phyloP scores from a whole-genome alignment of 2,113 vertebrate species.

The Polypterus senegalus region DNA sequence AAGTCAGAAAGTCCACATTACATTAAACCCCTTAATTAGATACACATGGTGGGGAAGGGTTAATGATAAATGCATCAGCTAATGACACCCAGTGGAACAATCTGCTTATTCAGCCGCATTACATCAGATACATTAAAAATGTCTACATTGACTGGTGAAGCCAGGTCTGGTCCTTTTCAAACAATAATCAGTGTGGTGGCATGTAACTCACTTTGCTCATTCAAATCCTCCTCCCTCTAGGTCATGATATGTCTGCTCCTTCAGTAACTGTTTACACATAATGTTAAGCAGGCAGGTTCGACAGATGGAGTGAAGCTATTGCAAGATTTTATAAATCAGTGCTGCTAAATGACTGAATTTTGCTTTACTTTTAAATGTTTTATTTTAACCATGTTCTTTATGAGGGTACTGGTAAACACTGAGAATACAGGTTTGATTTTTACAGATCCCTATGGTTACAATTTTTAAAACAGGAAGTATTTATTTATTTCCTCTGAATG shows the following conservation, averaged over 20 bases:
- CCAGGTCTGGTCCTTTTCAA: slow-evolving; percentile 55
- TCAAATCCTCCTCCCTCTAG: slow-evolving; percentile 19
- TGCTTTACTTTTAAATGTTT: too few relatives aligned
- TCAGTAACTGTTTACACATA: slow-evolving; percentile 35
- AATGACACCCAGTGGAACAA: slow-evolving; percentile 65
- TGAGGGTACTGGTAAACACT: too few relatives aligned
- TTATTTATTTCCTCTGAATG: too few relatives aligned
- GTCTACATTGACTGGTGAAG: slow-evolving; percentile 57
- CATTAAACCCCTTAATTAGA: slow-evolving; percentile 31
- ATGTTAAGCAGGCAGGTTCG: slow-evolving; percentile 29
- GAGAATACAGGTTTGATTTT: too few relatives aligned
- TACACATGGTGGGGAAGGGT: slow-evolving; percentile 49
- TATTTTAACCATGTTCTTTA: too few relatives aligned
- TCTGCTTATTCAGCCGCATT: slow-evolving; percentile 74
- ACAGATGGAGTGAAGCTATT: slow-evolving; percentile 30
- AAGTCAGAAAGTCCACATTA: slow-evolving; percentile 18
- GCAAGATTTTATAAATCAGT: slow-evolving; percentile 46
- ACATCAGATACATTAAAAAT: slow-evolving; percentile 73
- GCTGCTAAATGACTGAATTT: slow-evolving; percentile 32
- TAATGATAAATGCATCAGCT: slow-evolving; percentile 62
- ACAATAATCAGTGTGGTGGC: slow-evolving; percentile 50
- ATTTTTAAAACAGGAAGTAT: too few relatives aligned
- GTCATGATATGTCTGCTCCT: slow-evolving; percentile 20
- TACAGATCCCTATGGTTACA: too few relatives aligned
- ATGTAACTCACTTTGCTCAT: slow-evolving; percentile 32